Base-by-base conservation (phyloP, 2,113 vertebrate genomes). In the Cebus imitator region DNA sequence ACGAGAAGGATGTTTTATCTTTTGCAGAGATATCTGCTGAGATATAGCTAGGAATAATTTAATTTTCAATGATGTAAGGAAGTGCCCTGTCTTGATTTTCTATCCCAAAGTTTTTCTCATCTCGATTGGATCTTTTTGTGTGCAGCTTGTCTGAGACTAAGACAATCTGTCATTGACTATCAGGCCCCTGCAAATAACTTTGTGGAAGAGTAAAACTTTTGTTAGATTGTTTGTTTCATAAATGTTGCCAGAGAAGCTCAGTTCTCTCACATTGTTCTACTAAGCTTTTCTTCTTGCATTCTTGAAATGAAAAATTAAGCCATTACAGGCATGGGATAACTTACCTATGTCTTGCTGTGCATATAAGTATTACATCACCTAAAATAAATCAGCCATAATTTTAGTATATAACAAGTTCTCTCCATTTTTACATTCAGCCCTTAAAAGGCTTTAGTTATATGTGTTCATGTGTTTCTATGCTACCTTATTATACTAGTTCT, bases 71-170 rank as follows among this genome's bases (percentile, higher is more conserved):
- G 75, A 93, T 70, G 13, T 83, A 52, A 89, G 30, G 35, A 66
- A 93, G 13, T 18, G 2, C 10, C 3, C 18, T 40, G 27, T 21
- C 57, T 80, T 52, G 40, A 64, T 61, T 73, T 48, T 90, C 23
- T 58, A 25, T 58, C 18, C 27, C 14, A 37, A 1, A 27, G 12
- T 37, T 88, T 83, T 91, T 88, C 64, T 75, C 82, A 87, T 96
- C 93, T 91, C 64, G 73, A 92, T 93, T 93, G 58, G 48, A 97
- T 78, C 92, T 84, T 93, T 58, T 16, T n/a, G 5, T 82, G 75
- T 23, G 87, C 43, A 61, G 48, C 17, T 90, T 87, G 68, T 66
- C 80, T 76, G 75, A 78, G 66, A 55, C 73, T 76, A 92, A 96
- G 61, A 88, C 57, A 40, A 92, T 92, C 66, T 88, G 61, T 97